These are phyloP conservation scores for Galerucella nymphaeae DNA, from an alignment of 2,888 invertebrate species.

Conservation along the genomic window DNA sequence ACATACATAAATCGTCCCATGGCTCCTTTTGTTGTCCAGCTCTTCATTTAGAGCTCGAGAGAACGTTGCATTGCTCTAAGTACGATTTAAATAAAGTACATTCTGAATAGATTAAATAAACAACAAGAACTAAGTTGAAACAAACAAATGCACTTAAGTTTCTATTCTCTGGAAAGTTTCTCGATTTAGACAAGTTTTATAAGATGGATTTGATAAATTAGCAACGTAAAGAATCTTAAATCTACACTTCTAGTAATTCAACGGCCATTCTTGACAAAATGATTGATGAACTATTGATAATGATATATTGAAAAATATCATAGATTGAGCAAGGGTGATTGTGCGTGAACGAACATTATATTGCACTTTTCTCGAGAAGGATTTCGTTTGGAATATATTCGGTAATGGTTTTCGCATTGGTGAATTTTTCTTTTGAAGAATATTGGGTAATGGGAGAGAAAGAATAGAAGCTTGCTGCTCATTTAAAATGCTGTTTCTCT, in stretches of 20 bases:
- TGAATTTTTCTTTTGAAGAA: slow-evolving; percentile 30
- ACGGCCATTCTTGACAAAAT: slow-evolving; percentile 19
- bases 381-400: slow-evolving; percentile 22
- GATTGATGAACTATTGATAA: slow-evolving; percentile 36
- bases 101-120: neutral
- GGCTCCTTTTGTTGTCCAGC: too few relatives aligned
- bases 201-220: slow-evolving; percentile 17
- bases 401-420: slow-evolving; percentile 34
- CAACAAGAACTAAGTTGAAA: neutral
- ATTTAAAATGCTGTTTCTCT: neutral
- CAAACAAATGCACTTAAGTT: slow-evolving; percentile 1
- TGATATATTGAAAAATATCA: slow-evolving; percentile 38
- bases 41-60: too few relatives aligned
- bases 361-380: slow-evolving; percentile 44
- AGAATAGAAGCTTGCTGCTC: slow-evolving; percentile 17
- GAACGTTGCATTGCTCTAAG: too few relatives aligned
- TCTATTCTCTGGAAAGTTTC: neutral
- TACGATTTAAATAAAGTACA: too few relatives aligned
- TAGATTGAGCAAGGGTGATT: slow-evolving; percentile 50
- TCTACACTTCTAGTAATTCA: slow-evolving; percentile 15
- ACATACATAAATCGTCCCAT: too few relatives aligned
- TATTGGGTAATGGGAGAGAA: slow-evolving; percentile 26
- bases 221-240: slow-evolving; percentile 13
- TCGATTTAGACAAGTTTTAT: slow-evolving; percentile 1
- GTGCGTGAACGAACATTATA: slow-evolving; percentile 50